Conservation (phyloP, 2,888 invertebrate species). For the Epirrhoe alternata region DNA sequence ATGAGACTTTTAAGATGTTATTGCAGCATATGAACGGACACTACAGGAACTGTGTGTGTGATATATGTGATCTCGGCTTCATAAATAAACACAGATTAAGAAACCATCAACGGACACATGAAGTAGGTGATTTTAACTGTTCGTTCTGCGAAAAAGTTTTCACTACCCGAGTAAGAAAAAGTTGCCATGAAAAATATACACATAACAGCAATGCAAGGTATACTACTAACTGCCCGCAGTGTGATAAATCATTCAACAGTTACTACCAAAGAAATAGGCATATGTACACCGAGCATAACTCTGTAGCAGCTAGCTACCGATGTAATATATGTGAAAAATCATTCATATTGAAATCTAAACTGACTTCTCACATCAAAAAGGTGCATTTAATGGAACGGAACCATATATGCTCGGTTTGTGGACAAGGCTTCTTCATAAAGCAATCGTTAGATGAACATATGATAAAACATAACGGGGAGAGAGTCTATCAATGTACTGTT, state of each 20-base stretch:
- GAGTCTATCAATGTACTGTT: slow-evolving; percentile 69
- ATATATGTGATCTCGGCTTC: slow-evolving; percentile 72
- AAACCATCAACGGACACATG: slow-evolving; percentile 70
- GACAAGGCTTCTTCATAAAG: slow-evolving; percentile 74
- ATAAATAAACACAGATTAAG: slow-evolving; percentile 70
- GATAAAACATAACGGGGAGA: slow-evolving; percentile 74
- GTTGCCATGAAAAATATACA: slow-evolving; percentile 75
- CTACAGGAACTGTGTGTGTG: slow-evolving; percentile 74
- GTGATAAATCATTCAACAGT: slow-evolving; percentile 69
- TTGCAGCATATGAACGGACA: slow-evolving; percentile 77
- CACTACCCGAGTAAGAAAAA: slow-evolving; percentile 61
- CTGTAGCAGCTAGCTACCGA: slow-evolving; percentile 66
- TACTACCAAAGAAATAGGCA: slow-evolving; percentile 75
- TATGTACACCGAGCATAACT: slow-evolving; percentile 71
- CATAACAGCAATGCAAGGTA: slow-evolving; percentile 69
- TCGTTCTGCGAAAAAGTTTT: slow-evolving; percentile 71
- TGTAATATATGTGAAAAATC: slow-evolving; percentile 76
- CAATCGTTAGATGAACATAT: slow-evolving; percentile 75
- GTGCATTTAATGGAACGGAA: slow-evolving; percentile 77
- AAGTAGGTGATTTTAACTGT: slow-evolving; percentile 69
- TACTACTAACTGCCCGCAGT: slow-evolving; percentile 72
- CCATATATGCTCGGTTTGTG: slow-evolving; percentile 73
- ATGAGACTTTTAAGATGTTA: slow-evolving; percentile 75
- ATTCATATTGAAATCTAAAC: slow-evolving; percentile 71
- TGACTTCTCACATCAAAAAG: slow-evolving; percentile 75